Evolutionary conservation across 2,888 invertebrate species (phyloP).

Genomic region (Andrena marginata): DNA sequence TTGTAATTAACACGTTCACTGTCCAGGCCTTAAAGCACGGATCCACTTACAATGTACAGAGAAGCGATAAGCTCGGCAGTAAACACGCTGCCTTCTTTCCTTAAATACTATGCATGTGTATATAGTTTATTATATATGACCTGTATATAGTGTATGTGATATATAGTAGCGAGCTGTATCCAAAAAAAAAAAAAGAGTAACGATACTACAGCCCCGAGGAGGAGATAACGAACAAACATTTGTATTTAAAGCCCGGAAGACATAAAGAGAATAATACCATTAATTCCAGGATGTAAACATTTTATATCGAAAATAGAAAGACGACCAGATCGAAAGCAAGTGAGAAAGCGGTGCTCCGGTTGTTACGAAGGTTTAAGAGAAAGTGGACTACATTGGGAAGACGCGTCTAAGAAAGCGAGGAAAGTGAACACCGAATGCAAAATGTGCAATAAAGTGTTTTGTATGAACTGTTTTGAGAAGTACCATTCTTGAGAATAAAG

Average conservation of each 20-base stretch:
- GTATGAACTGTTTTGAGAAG: constrained; percentile 9
- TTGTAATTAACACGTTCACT: constrained; percentile 20
- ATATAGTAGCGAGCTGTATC: constrained; percentile 5
- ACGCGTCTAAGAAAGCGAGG: constrained; percentile 1
- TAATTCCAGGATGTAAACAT: constrained; percentile 9
- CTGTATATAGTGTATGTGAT: background rate
- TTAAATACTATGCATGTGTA: background rate
- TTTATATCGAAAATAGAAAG: constrained; percentile 11
- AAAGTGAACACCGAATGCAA: constrained; percentile 10
- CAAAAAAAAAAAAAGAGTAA: constrained; percentile 3
- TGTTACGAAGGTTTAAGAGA: constrained; percentile 1
- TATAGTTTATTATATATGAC: background rate
- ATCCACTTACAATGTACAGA: background rate
- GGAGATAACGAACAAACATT: background rate
- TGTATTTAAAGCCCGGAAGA: background rate
- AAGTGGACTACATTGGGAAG: constrained; percentile 1
- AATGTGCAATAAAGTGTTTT: constrained; percentile 6
- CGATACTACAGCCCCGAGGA: background rate
- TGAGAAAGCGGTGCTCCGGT: constrained; percentile 5
- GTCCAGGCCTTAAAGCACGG: background rate
- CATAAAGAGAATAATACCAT: constrained; percentile 5
- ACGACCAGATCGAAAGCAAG: constrained; percentile 3
- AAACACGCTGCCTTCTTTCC: background rate
- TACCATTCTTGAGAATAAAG: constrained; percentile 1
- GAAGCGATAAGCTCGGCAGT: background rate